Base-by-base conservation (phyloP, 2,888 invertebrate genomes). In the Acleris holmiana region DNA sequence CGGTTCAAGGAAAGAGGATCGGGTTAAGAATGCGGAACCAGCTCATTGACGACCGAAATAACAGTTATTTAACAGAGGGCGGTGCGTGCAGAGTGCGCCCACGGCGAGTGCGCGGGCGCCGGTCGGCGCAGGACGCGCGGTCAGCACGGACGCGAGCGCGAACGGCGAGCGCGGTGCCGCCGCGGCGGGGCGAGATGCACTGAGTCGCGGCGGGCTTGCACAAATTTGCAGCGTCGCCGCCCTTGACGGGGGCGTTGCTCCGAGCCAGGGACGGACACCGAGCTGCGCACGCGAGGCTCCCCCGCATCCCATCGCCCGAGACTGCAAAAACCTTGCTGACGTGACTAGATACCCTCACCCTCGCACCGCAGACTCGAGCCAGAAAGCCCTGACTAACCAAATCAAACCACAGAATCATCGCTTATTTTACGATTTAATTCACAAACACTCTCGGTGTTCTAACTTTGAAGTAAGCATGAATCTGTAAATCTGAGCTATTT, bases 211-310 rank as follows among this genome's bases (percentile, higher is more conserved):
- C 85, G 86, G 89, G 89, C 90, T 91, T 91, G 91, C 91, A 91
- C 85, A 91, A 92, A 89, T 91, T 91, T 91, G 91, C 91, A 82
- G 81, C 91, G 91, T 89, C 90, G 91, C 90, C 92, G 92, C 92
- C 92, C 92, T 91, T 92, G 91, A 91, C 91, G 89, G 90, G 92
- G 92, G 89, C 92, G 91, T 91, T 92, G 92, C 90, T 89, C 92
- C 88, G 86, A 83, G 82, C 88, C 91, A 91, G 92, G 91, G 91
- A 91, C 91, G 90, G 84, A 84, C 86, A 82, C 79, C 77, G 82
- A 80, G 84, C 83, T 85, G 90, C 91, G 91, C 91, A 89, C 90
- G 90, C 91, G 91, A 88, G 88, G 84, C 86, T 88, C 80, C 87
- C 88, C 84, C 83, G 84, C 85, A 73, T 74, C 84, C 81, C 81